Evolutionary conservation across 2,797 vertebrate species (phyloP).

Genomic region (Diplodus sargus): DNA sequence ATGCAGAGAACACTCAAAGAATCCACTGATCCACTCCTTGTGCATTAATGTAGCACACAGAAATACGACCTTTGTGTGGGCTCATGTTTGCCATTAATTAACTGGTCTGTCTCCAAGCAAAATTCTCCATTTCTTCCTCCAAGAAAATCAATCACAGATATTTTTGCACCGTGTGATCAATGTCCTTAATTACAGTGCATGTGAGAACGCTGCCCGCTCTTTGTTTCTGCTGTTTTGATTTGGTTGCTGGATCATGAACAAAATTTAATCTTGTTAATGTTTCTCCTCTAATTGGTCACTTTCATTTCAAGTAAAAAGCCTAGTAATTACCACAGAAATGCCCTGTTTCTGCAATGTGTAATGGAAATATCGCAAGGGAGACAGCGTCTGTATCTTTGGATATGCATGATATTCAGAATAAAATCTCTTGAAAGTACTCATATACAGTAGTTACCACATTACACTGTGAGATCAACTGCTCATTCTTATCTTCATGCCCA

Average conservation of each 20-base stretch:
- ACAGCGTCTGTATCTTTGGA: neutral
- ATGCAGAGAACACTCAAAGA: neutral
- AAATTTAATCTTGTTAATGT: conserved; percentile 23
- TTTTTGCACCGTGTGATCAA: conserved; percentile 45
- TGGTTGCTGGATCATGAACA: conserved; percentile 15
- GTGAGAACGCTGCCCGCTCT: conserved; percentile 9
- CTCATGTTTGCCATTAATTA: conserved; percentile 44
- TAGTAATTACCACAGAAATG: conserved; percentile 6
- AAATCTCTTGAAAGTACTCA: neutral
- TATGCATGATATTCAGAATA: neutral
- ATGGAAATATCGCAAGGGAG: neutral
- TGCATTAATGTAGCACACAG: conserved; percentile 17
- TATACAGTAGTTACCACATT: neutral
- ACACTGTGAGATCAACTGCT: neutral
- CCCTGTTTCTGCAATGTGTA: neutral
- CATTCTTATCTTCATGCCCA: neutral
- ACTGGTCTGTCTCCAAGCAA: conserved; percentile 23
- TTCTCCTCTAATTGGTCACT: conserved; percentile 14
- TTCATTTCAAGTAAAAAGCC: conserved; percentile 9
- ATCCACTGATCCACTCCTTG: neutral
- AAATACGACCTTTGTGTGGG: conserved; percentile 16
- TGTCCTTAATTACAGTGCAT: conserved; percentile 40
- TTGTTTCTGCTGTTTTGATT: conserved; percentile 17
- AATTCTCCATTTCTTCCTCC: conserved; percentile 33
- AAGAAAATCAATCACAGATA: conserved; percentile 43